Evolutionary conservation across 2,113 vertebrate genomes (phyloP).

Genomic region (Furnarius figulus): DNA sequence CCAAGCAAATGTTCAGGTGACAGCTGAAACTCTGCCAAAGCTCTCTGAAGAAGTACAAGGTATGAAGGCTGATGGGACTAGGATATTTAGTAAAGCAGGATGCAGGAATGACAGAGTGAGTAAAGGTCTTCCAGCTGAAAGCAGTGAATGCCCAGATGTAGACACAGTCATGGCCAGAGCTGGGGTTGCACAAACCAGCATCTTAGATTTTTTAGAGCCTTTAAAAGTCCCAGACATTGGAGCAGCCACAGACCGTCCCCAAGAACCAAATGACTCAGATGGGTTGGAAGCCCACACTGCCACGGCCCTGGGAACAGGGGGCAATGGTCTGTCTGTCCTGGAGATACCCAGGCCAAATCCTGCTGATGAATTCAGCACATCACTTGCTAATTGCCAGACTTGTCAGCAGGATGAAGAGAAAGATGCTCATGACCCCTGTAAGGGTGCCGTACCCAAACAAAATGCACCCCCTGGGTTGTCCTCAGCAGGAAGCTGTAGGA

Average conservation of each 20-base stretch:
- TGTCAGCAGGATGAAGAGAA: slow-evolving; percentile 20
- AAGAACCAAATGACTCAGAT: slow-evolving; percentile 16
- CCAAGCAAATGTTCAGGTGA: slow-evolving; percentile 65
- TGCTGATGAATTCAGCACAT: slow-evolving; percentile 8
- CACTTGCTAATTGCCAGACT: slow-evolving; percentile 45
- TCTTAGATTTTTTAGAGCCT: slow-evolving; percentile 46
- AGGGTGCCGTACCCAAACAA: neutral
- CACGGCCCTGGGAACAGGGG: neutral
- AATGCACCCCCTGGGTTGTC: neutral
- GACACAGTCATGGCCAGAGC: slow-evolving; percentile 39
- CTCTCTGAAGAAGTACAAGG: slow-evolving; percentile 64
- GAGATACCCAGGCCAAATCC: neutral
- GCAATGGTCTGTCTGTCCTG: neutral
- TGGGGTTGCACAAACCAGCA: slow-evolving; percentile 57
- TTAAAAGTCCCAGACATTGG: neutral
- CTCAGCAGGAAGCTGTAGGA: neutral
- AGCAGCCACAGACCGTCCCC: slow-evolving; percentile 33
- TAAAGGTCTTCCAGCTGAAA: slow-evolving; percentile 45
- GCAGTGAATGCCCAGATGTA: neutral
- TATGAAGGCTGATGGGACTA: slow-evolving; percentile 71
- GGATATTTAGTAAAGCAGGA: slow-evolving; percentile 60
- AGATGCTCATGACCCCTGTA: neutral
- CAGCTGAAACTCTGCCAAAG: slow-evolving; percentile 60
- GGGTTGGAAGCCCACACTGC: slow-evolving; percentile 18
- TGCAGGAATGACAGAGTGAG: slow-evolving; percentile 40